phyloP scores from a whole-genome alignment of 2,888 invertebrate species.

The Agrotis puta region DNA sequence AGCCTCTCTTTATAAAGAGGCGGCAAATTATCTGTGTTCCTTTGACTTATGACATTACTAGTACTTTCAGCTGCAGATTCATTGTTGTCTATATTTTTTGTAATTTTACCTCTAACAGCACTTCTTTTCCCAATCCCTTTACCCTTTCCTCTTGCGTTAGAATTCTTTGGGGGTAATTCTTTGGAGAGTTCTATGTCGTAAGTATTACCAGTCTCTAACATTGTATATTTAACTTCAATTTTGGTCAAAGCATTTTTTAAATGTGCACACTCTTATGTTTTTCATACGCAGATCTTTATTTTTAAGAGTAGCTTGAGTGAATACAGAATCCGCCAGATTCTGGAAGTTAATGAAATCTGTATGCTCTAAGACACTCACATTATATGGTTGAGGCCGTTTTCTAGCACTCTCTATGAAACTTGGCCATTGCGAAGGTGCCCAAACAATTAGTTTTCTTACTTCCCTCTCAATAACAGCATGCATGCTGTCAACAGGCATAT shows the following conservation, averaged over 20 bases:
- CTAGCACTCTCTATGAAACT: constrained; percentile 54
- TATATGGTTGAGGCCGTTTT: constrained; percentile 54
- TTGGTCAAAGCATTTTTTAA: constrained; percentile 23
- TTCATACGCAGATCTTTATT: constrained; percentile 35
- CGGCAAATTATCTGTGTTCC: constrained; percentile 8
- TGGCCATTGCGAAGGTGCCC: constrained; percentile 65
- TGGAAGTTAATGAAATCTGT: constrained; percentile 33
- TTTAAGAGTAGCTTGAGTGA: constrained; percentile 31
- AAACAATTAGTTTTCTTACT: constrained; percentile 58
- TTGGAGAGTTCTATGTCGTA: constrained; percentile 26
- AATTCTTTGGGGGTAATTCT: constrained; percentile 21
- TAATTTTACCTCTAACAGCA: constrained; percentile 8
- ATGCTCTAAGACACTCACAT: constrained; percentile 40
- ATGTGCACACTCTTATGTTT: constrained; percentile 32
- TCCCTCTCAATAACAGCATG: constrained; percentile 62
- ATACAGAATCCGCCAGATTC: constrained; percentile 23
- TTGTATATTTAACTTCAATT: constrained; percentile 32
- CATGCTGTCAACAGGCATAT: constrained; percentile 69
- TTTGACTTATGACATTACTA: constrained; percentile 2
- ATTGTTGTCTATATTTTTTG: constrained; percentile 11
- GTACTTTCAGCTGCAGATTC: constrained; percentile 3
- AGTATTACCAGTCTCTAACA: constrained; percentile 26
- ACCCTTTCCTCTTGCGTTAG: constrained; percentile 9
- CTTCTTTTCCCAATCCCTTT: constrained; percentile 12
- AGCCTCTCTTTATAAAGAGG: constrained; percentile 6